Base-by-base conservation (phyloP, 2,888 invertebrate genomes). In the Synanthedon myopaeformis region DNA sequence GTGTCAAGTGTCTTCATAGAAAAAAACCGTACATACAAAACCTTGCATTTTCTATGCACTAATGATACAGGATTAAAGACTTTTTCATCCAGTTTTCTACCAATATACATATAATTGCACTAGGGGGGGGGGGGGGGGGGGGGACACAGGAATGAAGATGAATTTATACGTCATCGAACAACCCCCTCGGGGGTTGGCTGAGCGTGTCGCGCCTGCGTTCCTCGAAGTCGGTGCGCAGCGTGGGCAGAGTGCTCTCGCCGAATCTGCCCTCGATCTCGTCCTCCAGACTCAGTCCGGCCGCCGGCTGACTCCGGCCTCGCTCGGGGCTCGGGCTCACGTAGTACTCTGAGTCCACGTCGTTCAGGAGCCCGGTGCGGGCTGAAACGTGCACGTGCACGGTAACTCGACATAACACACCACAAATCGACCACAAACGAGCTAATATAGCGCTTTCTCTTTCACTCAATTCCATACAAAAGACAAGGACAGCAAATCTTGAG, bases 131-230 rank as follows among this genome's bases (percentile, higher is more conserved):
- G n/a, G n/a, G n/a, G n/a, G n/a, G n/a, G n/a, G n/a, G n/a, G n/a
- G n/a, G 1, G n/a, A 19, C 3, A 19, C 28, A 28, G 28, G 3
- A 23, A 3, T 23, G 23, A 23, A 23, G 35, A 35, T 35, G 11
- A 2, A 10, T 14, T 79, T 89, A 95, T 56, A 96, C 94, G 74
- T 96, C 95, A 71, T 96, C 95, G 63, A 96, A 96, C 56, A 96
- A 89, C 10, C 94, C 94, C 60, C 92, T 88, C 0, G 94, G 95
- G 0, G 94, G 93, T 57, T 90, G 90, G 1, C 91, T 92, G 63
- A 92, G 89, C 59, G 91, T 89, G 52, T 77, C 76, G 49, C 79
- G 63, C 19, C 80, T 66, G 0, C 80, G 69, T 1, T 78, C 76
- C 13, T 67, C 64, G 42, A 65, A 69, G 49, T 82, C 81, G 0